These are phyloP conservation scores for Drosophila malerkotliana DNA, from an alignment of 1,140 invertebrate species.

Conservation along the genomic window DNA sequence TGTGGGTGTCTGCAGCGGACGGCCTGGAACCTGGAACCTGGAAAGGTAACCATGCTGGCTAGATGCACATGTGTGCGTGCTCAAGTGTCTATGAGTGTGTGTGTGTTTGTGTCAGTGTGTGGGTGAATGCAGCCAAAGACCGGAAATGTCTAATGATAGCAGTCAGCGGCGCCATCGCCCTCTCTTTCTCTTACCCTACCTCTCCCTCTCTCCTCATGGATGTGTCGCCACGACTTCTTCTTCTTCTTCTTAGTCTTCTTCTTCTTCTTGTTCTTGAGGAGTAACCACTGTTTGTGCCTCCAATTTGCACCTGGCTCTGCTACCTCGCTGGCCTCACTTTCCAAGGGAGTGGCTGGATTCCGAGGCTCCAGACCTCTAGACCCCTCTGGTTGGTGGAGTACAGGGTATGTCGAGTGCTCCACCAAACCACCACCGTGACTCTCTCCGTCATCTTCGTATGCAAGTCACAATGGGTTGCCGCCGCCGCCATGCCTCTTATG, in stretches of 20 bases:
- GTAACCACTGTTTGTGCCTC: conserved; percentile 25
- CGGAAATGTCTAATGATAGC: conserved; percentile 72
- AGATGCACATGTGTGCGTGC: conserved; percentile 3
- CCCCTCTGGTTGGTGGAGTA: too few species aligned
- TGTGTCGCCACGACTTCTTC: neutral
- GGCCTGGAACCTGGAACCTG: neutral
- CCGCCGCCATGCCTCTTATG: neutral
- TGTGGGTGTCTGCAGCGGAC: neutral
- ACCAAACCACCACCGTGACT: too few species aligned
- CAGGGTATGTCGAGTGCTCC: too few species aligned
- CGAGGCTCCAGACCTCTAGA: too few species aligned
- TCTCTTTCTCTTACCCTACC: neutral
- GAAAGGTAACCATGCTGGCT: conserved; percentile 8
- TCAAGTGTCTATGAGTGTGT: conserved; percentile 12
- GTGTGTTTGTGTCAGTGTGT: neutral
- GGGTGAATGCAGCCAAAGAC: conserved; percentile 48
- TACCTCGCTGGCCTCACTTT: neutral
- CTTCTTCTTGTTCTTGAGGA: neutral
- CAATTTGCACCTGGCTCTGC: conserved; percentile 50
- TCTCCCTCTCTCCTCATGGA: neutral
- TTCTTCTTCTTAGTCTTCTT: neutral
- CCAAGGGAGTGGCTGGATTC: too few species aligned
- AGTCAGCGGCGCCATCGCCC: conserved; percentile 17
- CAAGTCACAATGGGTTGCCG: conserved; percentile 32
- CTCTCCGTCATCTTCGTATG: conserved; percentile 8